A percentile compares a stretch with the other conserved stretches of the same genome.
phyloP scores from a whole-genome alignment of 2,888 invertebrate species.

The Phengaris alcon region DNA sequence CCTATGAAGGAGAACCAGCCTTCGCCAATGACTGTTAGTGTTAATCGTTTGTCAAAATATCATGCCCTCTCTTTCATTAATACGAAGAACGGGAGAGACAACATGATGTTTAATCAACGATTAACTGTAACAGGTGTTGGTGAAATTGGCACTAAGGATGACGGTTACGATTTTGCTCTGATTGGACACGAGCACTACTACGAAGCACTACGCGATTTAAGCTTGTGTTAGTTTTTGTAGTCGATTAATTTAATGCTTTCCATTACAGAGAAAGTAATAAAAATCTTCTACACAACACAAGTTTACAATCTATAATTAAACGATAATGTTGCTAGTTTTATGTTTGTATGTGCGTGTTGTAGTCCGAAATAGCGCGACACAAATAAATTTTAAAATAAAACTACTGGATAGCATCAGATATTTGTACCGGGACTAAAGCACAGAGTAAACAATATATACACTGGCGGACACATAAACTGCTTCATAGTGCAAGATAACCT shows the following conservation, averaged over 20 bases:
- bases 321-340: slow-evolving; percentile 47
- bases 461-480: no score
- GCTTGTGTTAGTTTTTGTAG: neutral
- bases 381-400: slow-evolving; percentile 79
- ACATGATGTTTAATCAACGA: no score
- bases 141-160: neutral
- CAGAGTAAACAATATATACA: no score
- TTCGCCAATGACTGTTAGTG: no score
- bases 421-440: slow-evolving; percentile 48
- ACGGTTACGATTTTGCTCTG: neutral
- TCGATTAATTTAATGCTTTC: neutral
- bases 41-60: no score
- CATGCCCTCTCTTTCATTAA: no score
- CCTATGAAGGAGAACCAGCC: no score
- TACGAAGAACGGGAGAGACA: no score
- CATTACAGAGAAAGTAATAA: neutral
- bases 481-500: no score
- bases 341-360: slow-evolving; percentile 62
- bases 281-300: neutral
- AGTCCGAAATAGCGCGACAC: slow-evolving; percentile 77
- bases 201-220: neutral
- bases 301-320: neutral
- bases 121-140: no score
- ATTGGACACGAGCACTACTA: neutral
- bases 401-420: slow-evolving; percentile 72